Evolutionary conservation across 2,797 vertebrate species (phyloP).

Genomic region (Balearica regulorum): DNA sequence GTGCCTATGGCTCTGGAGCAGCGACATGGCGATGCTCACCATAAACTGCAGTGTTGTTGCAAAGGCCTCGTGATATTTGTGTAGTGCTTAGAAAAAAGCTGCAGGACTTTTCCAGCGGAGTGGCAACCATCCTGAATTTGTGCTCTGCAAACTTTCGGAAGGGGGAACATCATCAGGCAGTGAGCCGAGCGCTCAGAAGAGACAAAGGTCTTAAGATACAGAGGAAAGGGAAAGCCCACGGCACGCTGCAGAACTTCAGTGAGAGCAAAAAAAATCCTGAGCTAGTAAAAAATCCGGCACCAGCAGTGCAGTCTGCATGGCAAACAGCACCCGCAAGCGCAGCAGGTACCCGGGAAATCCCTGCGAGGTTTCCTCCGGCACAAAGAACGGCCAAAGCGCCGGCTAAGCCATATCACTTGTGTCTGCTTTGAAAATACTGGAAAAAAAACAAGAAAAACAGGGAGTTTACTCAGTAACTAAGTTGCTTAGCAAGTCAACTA

Average conservation of each 20-base stretch:
- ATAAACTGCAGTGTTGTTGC: background rate
- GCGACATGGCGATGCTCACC: rapidly evolving
- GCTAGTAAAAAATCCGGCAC: no score
- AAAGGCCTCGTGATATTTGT: background rate
- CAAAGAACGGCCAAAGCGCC: background rate
- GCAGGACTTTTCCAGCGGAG: background rate
- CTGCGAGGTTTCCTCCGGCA: no score
- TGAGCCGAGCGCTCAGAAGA: background rate
- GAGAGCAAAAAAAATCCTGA: no score
- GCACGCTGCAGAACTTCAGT: background rate
- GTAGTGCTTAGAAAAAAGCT: background rate
- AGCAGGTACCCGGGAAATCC: background rate
- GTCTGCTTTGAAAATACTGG: background rate
- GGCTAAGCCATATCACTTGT: rapidly evolving
- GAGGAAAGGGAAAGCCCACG: no score
- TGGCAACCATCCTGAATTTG: background rate
- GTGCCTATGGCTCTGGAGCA: background rate
- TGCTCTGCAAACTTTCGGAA: background rate
- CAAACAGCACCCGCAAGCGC: background rate
- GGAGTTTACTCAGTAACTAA: background rate
- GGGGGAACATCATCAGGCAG: no score
- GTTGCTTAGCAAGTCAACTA: background rate
- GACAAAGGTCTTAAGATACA: background rate
- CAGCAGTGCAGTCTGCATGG: rapidly evolving
- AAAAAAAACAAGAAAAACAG: background rate